phyloP scores from a whole-genome alignment of 2,113 vertebrate genomes.

The Grallaria varia region DNA sequence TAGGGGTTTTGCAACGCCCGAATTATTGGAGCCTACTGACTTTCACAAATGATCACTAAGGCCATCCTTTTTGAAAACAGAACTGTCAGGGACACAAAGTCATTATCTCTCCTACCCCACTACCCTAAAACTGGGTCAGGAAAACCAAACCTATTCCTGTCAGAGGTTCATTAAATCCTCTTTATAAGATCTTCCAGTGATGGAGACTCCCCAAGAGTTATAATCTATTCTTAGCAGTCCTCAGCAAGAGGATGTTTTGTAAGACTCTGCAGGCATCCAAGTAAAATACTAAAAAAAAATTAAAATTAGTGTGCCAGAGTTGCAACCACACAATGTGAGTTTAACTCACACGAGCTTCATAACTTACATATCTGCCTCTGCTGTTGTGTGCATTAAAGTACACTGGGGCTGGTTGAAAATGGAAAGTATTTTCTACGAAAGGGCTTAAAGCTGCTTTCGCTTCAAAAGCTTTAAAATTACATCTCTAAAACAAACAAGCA shows the following conservation, averaged over 20 bases:
- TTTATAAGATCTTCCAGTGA: neutral
- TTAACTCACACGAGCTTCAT: neutral
- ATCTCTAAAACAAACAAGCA: neutral
- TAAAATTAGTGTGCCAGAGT: neutral
- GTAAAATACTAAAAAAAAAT: neutral
- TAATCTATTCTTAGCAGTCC: neutral
- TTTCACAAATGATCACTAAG: neutral
- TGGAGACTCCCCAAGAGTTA: neutral
- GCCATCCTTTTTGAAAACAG: neutral
- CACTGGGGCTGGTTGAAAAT: neutral
- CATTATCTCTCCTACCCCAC: neutral
- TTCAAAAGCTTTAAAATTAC: neutral
- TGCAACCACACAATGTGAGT: neutral
- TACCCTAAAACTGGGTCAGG: neutral
- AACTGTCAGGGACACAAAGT: neutral
- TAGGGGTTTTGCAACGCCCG: neutral
- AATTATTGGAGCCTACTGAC: neutral
- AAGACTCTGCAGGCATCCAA: neutral
- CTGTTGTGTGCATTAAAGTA: neutral
- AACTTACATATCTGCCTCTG: neutral
- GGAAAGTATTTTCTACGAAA: neutral
- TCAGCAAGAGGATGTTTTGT: neutral
- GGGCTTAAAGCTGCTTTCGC: neutral
- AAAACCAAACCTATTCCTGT: neutral
- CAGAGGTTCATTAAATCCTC: neutral